phyloP scores from a whole-genome alignment of 35 echinoderm and acorn worm species.

The Diadema setosum region DNA sequence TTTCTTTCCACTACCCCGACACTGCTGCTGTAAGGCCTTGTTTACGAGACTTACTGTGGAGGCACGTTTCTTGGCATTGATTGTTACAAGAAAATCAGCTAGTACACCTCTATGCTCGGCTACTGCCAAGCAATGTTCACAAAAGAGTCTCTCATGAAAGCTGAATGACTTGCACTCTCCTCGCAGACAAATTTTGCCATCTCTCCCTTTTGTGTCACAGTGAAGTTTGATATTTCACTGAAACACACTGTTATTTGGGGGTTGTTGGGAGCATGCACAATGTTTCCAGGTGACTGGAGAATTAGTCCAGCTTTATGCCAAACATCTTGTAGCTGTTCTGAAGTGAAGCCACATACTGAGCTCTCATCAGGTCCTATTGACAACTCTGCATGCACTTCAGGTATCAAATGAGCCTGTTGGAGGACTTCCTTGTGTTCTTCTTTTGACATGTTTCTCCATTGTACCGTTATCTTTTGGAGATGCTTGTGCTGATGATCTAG shows the following conservation, averaged over 20 bases:
- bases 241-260: not conserved
- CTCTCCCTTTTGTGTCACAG: constrained; percentile 2
- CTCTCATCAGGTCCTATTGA: constrained; percentile 5
- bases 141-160: not conserved
- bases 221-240: constrained; percentile 14
- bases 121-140: constrained; percentile 17
- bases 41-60: no score
- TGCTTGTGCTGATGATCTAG: not conserved
- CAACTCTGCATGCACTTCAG: constrained; percentile 8
- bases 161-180: constrained; percentile 7
- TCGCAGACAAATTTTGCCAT: constrained; percentile 22
- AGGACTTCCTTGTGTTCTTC: no score
- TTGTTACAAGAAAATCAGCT: not conserved
- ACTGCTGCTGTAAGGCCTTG: no score
- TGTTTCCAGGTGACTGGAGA: constrained; percentile 15
- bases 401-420: not conserved
- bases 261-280: constrained; percentile 22
- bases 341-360: constrained; percentile 25
- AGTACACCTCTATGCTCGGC: constrained; percentile 9
- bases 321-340: constrained; percentile 6
- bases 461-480: not conserved
- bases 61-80: constrained; percentile 20
- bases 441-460: no score
- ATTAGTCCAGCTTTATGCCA: constrained; percentile 10
- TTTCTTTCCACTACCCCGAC: no score